phyloP scores from a whole-genome alignment of 2,113 vertebrate species.

The Antigone vipio region DNA sequence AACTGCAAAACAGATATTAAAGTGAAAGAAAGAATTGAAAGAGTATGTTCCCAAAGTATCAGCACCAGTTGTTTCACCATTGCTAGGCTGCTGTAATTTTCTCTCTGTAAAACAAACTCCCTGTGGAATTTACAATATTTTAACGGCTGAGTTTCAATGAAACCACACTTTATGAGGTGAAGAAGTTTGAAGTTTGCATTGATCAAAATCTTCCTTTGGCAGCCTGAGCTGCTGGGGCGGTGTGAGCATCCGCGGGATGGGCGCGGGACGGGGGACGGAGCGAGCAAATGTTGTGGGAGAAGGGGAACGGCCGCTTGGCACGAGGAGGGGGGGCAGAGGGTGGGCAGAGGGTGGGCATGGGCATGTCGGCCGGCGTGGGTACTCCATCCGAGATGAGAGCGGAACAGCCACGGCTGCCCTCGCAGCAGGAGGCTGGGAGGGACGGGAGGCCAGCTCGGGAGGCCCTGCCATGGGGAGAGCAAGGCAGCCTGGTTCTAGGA shows the following conservation, averaged over 20 bases:
- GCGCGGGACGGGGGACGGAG: not conserved
- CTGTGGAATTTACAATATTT: not conserved
- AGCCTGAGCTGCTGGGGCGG: not conserved
- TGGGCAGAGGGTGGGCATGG: not conserved
- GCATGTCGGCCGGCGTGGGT: accelerated
- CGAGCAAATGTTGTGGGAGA: too few species aligned
- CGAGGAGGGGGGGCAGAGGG: not conserved
- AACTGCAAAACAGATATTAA: not conserved
- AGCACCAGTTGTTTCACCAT: not conserved
- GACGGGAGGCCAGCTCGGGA: not conserved
- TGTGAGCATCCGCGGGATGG: not conserved
- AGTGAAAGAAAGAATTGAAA: not conserved
- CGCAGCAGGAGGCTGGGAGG: not conserved
- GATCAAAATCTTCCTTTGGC: not conserved
- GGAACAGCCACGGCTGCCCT: too few species aligned
- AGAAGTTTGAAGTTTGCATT: not conserved
- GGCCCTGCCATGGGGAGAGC: not conserved
- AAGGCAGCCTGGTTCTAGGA: not conserved
- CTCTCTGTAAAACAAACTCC: not conserved
- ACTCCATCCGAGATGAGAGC: too few species aligned
- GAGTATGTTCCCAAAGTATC: not conserved
- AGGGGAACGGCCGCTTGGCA: not conserved
- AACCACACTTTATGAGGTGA: not conserved
- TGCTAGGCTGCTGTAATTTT: not conserved
- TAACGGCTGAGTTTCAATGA: not conserved